phyloP scores from a whole-genome alignment of 2,797 vertebrate species.

The Enoplosus armatus region DNA sequence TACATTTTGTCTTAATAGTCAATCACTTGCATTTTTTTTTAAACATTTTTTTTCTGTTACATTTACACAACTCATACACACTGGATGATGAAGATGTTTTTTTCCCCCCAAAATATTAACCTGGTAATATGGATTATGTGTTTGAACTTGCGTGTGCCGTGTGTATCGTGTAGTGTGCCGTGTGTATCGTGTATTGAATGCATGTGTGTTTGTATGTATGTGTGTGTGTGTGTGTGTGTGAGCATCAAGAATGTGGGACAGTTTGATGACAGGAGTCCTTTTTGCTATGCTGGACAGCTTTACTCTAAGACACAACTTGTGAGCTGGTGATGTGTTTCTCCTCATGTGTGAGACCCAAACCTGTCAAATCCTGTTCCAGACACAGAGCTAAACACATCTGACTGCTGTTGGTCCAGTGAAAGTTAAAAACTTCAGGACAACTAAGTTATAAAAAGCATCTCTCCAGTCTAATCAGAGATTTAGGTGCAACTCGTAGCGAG shows the following conservation, averaged over 20 bases:
- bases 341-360: constrained; percentile 69
- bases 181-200: constrained; percentile 33
- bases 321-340: constrained; percentile 86
- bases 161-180: constrained; percentile 52
- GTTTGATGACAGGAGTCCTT: constrained; percentile 72
- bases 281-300: constrained; percentile 85
- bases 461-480: constrained; percentile 59
- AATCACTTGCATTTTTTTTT: constrained; percentile 80
- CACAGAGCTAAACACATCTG: constrained; percentile 76
- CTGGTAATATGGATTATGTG: constrained; percentile 62
- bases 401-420: constrained; percentile 54
- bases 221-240: constrained; percentile 34
- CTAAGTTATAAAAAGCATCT: constrained; percentile 57
- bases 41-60: constrained; percentile 74
- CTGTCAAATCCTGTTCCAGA: constrained; percentile 66
- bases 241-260: constrained; percentile 56
- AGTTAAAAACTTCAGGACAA: constrained; percentile 52
- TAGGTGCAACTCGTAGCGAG: constrained; percentile 52
- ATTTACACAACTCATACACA: constrained; percentile 89
- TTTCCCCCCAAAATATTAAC: constrained; percentile 75
- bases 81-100: constrained; percentile 81
- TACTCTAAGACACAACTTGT: constrained; percentile 82
- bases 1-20: constrained; percentile 85
- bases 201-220: constrained; percentile 15
- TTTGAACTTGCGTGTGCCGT: constrained; percentile 49